A percentile compares a stretch with the other conserved stretches of the same genome.
Conservation (phyloP, 2,797 vertebrate genomes). For the Coregonus suidteri region DNA sequence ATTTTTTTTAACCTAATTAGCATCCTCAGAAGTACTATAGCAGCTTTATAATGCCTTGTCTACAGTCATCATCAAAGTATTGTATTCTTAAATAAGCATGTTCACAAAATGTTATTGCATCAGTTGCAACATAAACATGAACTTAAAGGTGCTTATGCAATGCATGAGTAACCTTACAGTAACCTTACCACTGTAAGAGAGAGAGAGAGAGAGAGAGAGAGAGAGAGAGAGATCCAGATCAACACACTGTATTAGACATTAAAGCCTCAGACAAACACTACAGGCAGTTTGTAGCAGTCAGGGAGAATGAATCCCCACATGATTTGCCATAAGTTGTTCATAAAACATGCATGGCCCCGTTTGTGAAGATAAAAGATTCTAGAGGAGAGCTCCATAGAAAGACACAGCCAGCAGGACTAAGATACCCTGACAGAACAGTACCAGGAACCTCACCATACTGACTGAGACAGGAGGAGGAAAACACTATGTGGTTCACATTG, state of each 20-base stretch:
- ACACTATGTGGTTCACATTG: no score
- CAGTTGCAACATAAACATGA: background rate
- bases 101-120: background rate
- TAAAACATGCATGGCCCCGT: constrained; percentile 56
- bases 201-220: no score
- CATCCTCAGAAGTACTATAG: background rate
- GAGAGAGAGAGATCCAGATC: constrained; percentile 24
- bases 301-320: constrained; percentile 38
- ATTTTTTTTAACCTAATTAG: no score
- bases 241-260: constrained; percentile 28
- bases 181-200: constrained; percentile 7
- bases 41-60: no score
- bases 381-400: background rate
- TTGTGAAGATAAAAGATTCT: constrained; percentile 54
- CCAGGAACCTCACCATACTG: no score
- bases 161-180: background rate
- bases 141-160: background rate
- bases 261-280: constrained; percentile 8
- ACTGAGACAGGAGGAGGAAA: no score
- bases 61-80: no score
- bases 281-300: constrained; percentile 17
- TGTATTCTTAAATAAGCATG: background rate
- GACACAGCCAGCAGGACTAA: no score
- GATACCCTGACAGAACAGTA: no score
- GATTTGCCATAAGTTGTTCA: constrained; percentile 36